Evolutionary conservation across 1,140 invertebrate species (phyloP), one percentile per base, ranked within the genome.

Genomic region (Wasmannia auropunctata): DNA sequence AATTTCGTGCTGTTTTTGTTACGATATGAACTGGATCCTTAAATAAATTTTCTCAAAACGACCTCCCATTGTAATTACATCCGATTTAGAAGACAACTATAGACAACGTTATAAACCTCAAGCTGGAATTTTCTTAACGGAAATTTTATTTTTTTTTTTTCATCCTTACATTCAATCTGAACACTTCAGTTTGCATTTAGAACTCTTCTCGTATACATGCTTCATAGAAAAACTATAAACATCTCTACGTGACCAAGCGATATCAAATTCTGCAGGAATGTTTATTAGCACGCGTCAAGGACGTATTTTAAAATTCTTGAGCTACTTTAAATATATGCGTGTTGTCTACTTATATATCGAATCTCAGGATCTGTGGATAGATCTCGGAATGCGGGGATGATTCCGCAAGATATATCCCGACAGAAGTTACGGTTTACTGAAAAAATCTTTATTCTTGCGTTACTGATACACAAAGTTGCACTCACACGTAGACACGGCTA

Each of bases 361-460:
- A 2, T 54, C n/a, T 34, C 2, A 70, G 28, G 67, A 54, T 51
- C 2, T 51, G 5, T 51, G 51, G 16, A 10, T 34, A 75, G 37
- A 56, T 74, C 11, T 6, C 40, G 37, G 34, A n/a, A 46, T 65
- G 19, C 34, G 34, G 16, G 67, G 46, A 69, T 40, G n/a, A 25
- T 62, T 16, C 7, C 16, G 19, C 2, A 69, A 46, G 10, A 43
- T 75, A 19, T 46, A 51, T 31, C 16, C 56, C 3, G 3, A 65
- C 4, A 34, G n/a, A 67, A 25, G 22, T 25, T 43, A 40, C 19
- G n/a, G 22, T 91, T 93, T 94, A 92, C 88, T 94, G 92, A 93
- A 94, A 94, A 94, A 94, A 92, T 92, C 87, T 94, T 95, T 95
- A 94, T 94, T 95, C 85, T 87, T 90, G 87, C 91, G 89, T 90